These are phyloP conservation scores for Cliona cf. orientalis DNA, from an alignment of 37 sponge, comb jelly and placozoan species.

Conservation along the genomic window DNA sequence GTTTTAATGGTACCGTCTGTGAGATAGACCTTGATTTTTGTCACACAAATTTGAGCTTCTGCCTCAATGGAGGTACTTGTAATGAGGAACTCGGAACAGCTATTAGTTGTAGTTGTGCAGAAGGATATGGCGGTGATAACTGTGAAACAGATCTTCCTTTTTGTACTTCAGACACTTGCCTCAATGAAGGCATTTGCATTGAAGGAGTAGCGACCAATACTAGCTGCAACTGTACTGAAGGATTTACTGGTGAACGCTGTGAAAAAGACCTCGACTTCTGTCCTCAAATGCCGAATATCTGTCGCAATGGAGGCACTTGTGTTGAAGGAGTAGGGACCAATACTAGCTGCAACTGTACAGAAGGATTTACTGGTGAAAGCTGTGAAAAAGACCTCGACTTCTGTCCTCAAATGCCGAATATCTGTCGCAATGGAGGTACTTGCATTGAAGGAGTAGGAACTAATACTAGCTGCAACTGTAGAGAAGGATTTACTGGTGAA, in stretches of 20 bases:
- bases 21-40: too few relatives aligned
- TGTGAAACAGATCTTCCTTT: slow-evolving; percentile 22
- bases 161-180: slow-evolving; percentile 25
- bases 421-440: slow-evolving; percentile 32
- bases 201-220: slow-evolving; percentile 21
- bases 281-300: neutral
- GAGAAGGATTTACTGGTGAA: slow-evolving; percentile 54
- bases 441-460: slow-evolving; percentile 29
- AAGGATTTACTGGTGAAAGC: slow-evolving; percentile 19
- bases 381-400: slow-evolving; percentile 35
- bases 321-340: slow-evolving; percentile 49
- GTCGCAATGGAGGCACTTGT: slow-evolving; percentile 64
- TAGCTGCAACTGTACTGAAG: slow-evolving; percentile 45
- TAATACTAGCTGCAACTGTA: slow-evolving; percentile 31
- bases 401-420: slow-evolving; percentile 21
- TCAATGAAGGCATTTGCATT: slow-evolving; percentile 54
- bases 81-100: slow-evolving; percentile 18
- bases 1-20: too few relatives aligned
- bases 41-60: neutral
- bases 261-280: slow-evolving; percentile 9
- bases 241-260: slow-evolving; percentile 22
- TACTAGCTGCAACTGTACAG: slow-evolving; percentile 35
- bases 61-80: slow-evolving; percentile 55
- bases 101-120: slow-evolving; percentile 23
- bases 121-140: slow-evolving; percentile 17